Percentiles rank a stretch among this genome's conserved stretches.
phyloP scores from a whole-genome alignment of 2,797 vertebrate genomes.

The Malurus splendens region DNA sequence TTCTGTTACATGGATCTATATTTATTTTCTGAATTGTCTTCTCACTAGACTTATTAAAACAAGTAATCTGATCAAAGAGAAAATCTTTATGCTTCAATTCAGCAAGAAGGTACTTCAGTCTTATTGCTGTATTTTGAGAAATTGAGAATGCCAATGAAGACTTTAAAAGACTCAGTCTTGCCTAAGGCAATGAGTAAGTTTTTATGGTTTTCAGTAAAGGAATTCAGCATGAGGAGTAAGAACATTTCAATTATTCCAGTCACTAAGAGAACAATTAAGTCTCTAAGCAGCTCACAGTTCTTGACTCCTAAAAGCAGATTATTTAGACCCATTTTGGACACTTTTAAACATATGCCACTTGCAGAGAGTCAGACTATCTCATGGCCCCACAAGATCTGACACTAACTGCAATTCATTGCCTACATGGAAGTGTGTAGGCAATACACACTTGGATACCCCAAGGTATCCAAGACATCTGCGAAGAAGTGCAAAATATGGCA shows the following conservation, averaged over 20 bases:
- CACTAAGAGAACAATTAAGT: constrained; percentile 13
- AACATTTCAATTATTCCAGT: constrained; percentile 5
- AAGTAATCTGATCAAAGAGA: background rate
- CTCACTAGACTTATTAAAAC: background rate
- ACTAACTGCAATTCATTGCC: background rate
- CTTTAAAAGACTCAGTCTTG: constrained; percentile 13
- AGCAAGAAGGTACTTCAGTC: background rate
- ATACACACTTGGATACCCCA: too few species aligned
- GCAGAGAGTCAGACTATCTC: background rate
- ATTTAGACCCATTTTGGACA: background rate
- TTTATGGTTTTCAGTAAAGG: constrained; percentile 36
- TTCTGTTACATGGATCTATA: background rate
- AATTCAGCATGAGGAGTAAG: constrained; percentile 7
- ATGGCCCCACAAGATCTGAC: background rate
- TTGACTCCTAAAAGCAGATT: background rate
- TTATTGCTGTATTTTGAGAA: constrained; percentile 1
- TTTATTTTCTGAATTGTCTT: background rate
- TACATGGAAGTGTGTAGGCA: background rate
- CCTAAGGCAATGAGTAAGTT: constrained; percentile 15
- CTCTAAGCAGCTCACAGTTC: background rate
- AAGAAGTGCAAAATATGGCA: background rate
- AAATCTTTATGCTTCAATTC: constrained; percentile 2
- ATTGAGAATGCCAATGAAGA: constrained; percentile 11
- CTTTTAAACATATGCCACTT: background rate
- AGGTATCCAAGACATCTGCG: background rate